Base-by-base conservation (phyloP, 64 coral and sea anemone species). In the Stichodactyla mertensii region DNA sequence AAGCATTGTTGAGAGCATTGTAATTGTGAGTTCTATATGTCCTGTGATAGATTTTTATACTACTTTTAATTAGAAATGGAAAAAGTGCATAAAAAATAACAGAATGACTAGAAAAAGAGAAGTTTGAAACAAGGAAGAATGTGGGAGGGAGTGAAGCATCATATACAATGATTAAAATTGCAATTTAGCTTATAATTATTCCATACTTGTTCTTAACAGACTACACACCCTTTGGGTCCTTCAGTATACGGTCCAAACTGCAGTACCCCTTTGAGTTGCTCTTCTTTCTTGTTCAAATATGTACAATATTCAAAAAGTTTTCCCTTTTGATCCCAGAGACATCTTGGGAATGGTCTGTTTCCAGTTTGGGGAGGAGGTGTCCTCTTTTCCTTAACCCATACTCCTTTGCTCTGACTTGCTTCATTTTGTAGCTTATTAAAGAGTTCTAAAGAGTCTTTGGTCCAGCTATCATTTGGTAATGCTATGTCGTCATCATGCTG, bases 201-300 rank as follows among this genome's bases (percentile, higher is more conserved):
- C 36, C 36, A 45, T 45, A 45, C 3, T 45, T 45, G 36, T 45
- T 45, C 36, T 16, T 61, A n/a, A 66, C 8, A 66, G 9, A 58
- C 7, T 20, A 86, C 87, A 82, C 59, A 94, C 92, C 92, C 95
- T n/a, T 79, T 78, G 20, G 92, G 92, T 1, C 95, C 95, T 28
- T 92, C 70, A 9, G 95, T 98, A 27, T 90, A 98, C 3, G 85
- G 69, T 51, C 95, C 95, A 92, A 92, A 98, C 87, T 98, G 95
- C 58, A 92, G 59, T 4, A 94, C 85, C 51, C 87, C 92, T 88
- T 98, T 93, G 18, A 98, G 5, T 52, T 83, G 55, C 61, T 98
- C 58, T 55, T 93, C 87, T 10, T 64, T 91, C 54, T 88, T 89
- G 70, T 88, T 92, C 52, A 87, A 57, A 82, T 94, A 94, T 51